Base-by-base conservation (phyloP, 2,113 vertebrate genomes). In the Montifringilla adamsi region DNA sequence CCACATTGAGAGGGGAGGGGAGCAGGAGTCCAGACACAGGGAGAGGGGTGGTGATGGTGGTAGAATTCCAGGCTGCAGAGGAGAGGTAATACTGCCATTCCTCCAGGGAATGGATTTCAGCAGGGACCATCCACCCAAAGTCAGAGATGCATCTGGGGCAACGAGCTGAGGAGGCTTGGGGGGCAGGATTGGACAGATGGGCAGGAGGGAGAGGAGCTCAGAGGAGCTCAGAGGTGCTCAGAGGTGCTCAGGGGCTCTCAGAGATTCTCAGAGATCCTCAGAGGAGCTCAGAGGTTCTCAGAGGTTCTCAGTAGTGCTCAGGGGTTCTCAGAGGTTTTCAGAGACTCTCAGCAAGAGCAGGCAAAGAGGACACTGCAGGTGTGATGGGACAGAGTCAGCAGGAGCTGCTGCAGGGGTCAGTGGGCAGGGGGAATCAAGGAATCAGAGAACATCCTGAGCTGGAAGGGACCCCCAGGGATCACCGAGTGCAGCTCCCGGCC, bases 311-410 rank as follows among this genome's bases (percentile, higher is more conserved):
- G 27, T 3, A 10, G 19, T 7, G 43, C 43, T 44, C 43, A 44
- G 43, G 7, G 17, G 43, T 30, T 9, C 67, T 22, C 64, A 43
- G 46, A 0, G 18, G 39, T 44, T 1, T 22, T 16, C 58, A 33
- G 41, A 10, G 15, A 7, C 7, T 4, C 66, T 69, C 80, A 60
- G 37, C 31, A 35, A 1, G 37, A 44, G 47, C 2, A 0, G 15
- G 39, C 14, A 31, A 37, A n/a, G 50, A n/a, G 15, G 27, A 27
- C 3, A 2, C 18, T 18, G 52, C 41, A 4, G 16, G 6, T 44
- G 4, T 0, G 4, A n/a, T 3, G 41, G 30, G 62, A 33, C 0
- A 17, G 33, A 1, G 5, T 9, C 6, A 7, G 47, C 21, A 10
- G 2, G 15, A 62, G 82, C 47, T 73, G 58, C 64, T 47, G 56